Evolutionary conservation across 2,888 invertebrate genomes (phyloP).

Genomic region (Cephus nigrinus): DNA sequence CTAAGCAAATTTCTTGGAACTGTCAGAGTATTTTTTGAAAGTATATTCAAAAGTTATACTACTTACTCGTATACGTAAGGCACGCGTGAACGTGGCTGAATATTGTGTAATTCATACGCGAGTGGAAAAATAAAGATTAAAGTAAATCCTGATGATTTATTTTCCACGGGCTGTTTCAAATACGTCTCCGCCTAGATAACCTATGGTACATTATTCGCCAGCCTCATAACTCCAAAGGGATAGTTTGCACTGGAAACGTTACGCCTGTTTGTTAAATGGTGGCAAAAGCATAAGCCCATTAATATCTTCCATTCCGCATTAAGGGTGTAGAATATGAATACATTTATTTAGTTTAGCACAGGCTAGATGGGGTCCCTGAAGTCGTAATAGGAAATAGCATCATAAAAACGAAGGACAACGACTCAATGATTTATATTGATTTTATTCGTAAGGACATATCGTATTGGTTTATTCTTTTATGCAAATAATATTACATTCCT

Average conservation of each 20-base stretch:
- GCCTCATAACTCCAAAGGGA: background rate
- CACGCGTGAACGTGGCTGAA: background rate
- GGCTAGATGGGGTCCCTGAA: background rate
- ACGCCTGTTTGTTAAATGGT: background rate
- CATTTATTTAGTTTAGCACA: background rate
- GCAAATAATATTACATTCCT: background rate
- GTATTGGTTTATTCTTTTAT: background rate
- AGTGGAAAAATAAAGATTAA: background rate
- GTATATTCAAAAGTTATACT: no score
- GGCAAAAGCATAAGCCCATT: background rate
- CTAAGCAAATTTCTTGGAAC: no score
- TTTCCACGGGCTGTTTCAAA: background rate
- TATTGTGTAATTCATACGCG: background rate
- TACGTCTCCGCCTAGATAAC: background rate
- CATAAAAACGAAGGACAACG: background rate
- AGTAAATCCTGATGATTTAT: background rate
- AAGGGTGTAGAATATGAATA: background rate
- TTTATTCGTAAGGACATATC: background rate
- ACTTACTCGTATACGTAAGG: no score
- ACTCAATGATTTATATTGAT: background rate
- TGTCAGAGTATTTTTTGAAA: no score
- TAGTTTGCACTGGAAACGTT: background rate
- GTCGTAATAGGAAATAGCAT: background rate
- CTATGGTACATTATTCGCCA: background rate
- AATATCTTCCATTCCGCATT: background rate